Conservation (phyloP, 2,113 vertebrate genomes). For the Mesoclemmys tuberculata region DNA sequence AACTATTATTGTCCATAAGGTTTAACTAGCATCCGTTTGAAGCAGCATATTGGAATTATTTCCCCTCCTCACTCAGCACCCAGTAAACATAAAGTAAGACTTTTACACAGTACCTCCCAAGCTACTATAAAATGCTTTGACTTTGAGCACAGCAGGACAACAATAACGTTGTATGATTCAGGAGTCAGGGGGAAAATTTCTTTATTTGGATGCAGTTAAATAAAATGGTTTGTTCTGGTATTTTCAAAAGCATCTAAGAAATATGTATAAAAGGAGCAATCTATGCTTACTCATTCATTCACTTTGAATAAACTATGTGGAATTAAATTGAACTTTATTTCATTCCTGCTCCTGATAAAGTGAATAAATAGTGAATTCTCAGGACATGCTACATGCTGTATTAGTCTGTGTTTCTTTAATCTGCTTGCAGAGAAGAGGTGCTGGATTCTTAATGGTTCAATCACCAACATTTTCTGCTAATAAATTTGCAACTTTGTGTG, state of each 20-base stretch:
- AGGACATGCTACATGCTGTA: conserved; percentile 53
- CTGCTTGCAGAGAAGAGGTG: conserved; percentile 14
- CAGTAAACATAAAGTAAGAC: conserved; percentile 22
- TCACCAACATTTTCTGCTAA: not conserved
- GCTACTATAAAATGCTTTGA: conserved; percentile 53
- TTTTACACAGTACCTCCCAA: conserved; percentile 58
- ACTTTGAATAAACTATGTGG: conserved; percentile 62
- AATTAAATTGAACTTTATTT: conserved; percentile 66
- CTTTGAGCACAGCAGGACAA: conserved; percentile 49
- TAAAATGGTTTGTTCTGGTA: conserved; percentile 64
- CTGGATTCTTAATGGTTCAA: not conserved
- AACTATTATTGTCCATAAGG: not conserved
- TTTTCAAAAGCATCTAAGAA: conserved; percentile 69
- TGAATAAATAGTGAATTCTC: conserved; percentile 63
- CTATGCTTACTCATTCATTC: conserved; percentile 61
- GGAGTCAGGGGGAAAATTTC: conserved; percentile 62
- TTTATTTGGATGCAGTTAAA: conserved; percentile 72
- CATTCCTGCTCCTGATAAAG: conserved; percentile 62
- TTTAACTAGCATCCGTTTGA: not conserved
- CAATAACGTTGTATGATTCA: conserved; percentile 66
- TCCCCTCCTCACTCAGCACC: not conserved
- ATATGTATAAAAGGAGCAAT: conserved; percentile 68
- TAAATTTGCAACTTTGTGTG: not conserved
- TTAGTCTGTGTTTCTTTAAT: conserved; percentile 58
- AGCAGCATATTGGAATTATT: not conserved